A percentile compares a stretch with the other conserved stretches of the same genome.
These are phyloP conservation scores for Aphidoletes aphidimyza DNA, from an alignment of 2,888 invertebrate species.

Conservation along the genomic window DNA sequence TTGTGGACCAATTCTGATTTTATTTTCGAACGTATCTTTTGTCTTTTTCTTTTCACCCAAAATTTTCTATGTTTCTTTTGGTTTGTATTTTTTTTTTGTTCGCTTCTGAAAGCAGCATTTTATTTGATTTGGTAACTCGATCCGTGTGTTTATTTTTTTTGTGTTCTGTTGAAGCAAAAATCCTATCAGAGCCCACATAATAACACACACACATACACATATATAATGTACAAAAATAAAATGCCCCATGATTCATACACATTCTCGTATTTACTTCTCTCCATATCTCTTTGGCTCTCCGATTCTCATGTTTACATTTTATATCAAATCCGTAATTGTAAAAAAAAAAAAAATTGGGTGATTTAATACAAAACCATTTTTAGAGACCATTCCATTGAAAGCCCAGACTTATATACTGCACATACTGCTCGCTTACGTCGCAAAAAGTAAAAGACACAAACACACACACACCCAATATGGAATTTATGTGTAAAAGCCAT, in stretches of 20 bases:
- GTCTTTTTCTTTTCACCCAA: background rate
- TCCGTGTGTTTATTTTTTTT: background rate
- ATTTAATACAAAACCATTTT: slow-evolving; percentile 6
- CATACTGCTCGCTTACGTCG: no score
- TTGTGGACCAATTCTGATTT: slow-evolving; percentile 30
- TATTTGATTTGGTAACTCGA: background rate
- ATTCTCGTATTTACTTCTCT: background rate
- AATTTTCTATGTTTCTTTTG: no score
- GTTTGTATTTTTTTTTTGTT: background rate
- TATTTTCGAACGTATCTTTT: background rate
- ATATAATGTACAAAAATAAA: no score
- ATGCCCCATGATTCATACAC: slow-evolving; percentile 1
- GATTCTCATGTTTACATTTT: background rate
- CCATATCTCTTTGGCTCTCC: no score
- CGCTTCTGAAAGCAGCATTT: background rate
- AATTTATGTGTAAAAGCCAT: background rate
- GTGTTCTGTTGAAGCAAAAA: background rate
- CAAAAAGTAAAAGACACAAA: background rate
- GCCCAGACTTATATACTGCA: background rate
- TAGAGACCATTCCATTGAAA: background rate
- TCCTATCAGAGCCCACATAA: background rate
- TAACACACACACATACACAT: slow-evolving; percentile 10
- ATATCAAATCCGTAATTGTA: background rate
- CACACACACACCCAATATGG: background rate
- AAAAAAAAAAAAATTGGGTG: background rate